Percentiles rank a stretch among this genome's conserved stretches.
phyloP scores from a whole-genome alignment of 53 echinoderm and acorn worm species.

The Zoroaster sp. region DNA sequence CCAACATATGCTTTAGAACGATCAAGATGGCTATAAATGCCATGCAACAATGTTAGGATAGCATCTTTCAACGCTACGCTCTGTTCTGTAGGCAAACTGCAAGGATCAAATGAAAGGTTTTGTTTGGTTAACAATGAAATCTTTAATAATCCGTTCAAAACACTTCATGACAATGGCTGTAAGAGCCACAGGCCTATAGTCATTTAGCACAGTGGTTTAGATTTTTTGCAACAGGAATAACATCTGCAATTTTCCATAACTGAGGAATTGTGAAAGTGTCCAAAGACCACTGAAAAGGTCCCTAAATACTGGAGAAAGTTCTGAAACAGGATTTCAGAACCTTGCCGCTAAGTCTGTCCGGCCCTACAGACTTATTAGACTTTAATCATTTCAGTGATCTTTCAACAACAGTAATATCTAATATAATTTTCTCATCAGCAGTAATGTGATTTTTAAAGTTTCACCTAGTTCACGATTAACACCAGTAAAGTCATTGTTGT shows the following conservation, averaged over 20 bases:
- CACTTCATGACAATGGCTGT: neutral
- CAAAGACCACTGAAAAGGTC: conserved; percentile 27
- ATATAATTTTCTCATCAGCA: too few relatives aligned
- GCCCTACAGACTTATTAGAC: conserved; percentile 20
- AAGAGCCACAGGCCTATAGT: conserved; percentile 37
- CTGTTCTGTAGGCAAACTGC: conserved; percentile 9
- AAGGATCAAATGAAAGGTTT: neutral
- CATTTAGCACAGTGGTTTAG: neutral
- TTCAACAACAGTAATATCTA: neutral
- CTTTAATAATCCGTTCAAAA: conserved; percentile 16
- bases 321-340: conserved; percentile 26
- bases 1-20: conserved; percentile 3
- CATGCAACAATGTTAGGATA: neutral
- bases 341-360: conserved; percentile 19
- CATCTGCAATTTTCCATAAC: neutral
- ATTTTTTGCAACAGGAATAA: conserved; percentile 11
- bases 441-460: too few relatives aligned
- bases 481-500: too few relatives aligned
- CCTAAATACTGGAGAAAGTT: too few relatives aligned
- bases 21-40: conserved; percentile 20
- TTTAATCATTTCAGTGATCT: neutral
- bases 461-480: too few relatives aligned
- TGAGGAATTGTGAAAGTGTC: conserved; percentile 7
- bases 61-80: conserved; percentile 16
- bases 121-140: conserved; percentile 16